Base-by-base conservation (phyloP, 2,797 vertebrate genomes). In the Sebastes taczanowskii region DNA sequence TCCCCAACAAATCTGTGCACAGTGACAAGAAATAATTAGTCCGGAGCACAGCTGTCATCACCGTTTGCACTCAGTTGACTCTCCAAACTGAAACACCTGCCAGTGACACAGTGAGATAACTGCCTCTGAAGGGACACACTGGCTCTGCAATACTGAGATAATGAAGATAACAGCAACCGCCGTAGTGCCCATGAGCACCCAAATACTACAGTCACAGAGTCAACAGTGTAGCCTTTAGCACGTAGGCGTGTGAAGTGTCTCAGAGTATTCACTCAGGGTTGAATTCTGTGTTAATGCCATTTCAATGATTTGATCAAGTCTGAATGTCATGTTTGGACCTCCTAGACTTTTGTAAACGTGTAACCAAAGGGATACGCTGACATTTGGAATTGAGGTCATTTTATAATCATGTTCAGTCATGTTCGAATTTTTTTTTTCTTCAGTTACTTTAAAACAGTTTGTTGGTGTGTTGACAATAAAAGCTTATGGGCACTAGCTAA, bases 21-120 rank as follows among this genome's bases (percentile, higher is more conserved):
- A 58, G 76, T 76, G 88, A 92, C 85, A 87, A 87, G 80, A 89
- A 86, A 86, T 82, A 90, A 93, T 90, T 84, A 86, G 82, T 78
- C 60, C 4, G 9, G 74, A 70, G 67, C 80, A 71, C 74, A 81
- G 84, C 88, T 86, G 87, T 87, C 81, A 88, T 88, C 77, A 66
- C 80, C 16, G 67, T 88, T 89, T 88, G 82, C 86, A 85, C 86
- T 90, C 77, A 78, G 76, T 80, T 88, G 86, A 88, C 82, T 80
- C 70, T 78, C 67, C 77, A 81, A 87, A 89, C 77, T 68, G 64
- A 86, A 85, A 89, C 83, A 88, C 84, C 82, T 91, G 86, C 78
- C 78, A 78, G 79, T 76, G 80, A 85, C 77, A 78, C 78, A 30
- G 71, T 1, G 23, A 80, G 71, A 79, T 82, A 84, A 81, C 77